Percentiles rank a stretch among this genome's conserved stretches.
Conservation (phyloP, 37 sponge, comb jelly and placozoan species). For the Eunapius fragilis region DNA sequence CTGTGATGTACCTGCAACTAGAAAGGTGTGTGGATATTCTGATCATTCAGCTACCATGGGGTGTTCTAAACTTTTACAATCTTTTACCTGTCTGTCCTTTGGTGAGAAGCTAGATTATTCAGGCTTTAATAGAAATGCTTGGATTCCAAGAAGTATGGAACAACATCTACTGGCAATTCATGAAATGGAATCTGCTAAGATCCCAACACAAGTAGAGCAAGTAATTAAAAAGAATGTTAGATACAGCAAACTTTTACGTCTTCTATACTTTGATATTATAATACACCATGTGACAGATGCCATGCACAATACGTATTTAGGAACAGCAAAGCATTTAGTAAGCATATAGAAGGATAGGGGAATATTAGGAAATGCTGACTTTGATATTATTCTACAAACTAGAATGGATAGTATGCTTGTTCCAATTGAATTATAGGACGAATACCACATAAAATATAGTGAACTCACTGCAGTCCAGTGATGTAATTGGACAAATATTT, state of each 20-base stretch:
- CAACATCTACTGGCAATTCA: background rate
- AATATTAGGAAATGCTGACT: background rate
- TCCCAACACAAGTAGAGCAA: background rate
- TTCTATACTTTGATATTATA: constrained; percentile 42
- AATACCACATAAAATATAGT: constrained; percentile 50
- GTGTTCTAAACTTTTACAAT: constrained; percentile 23
- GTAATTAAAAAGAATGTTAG: constrained; percentile 12
- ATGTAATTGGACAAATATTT: constrained; percentile 44
- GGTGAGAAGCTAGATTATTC: constrained; percentile 37
- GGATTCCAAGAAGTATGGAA: constrained; percentile 4
- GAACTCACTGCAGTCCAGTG: constrained; percentile 74
- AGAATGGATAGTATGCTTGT: constrained; percentile 4
- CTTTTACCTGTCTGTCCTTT: constrained; percentile 30
- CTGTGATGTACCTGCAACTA: constrained; percentile 52
- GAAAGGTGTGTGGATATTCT: constrained; percentile 57
- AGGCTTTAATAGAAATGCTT: constrained; percentile 20
- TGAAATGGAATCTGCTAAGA: background rate
- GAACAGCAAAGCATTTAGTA: constrained; percentile 41
- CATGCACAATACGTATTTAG: constrained; percentile 55
- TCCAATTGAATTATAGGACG: constrained; percentile 33
- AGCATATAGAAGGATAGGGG: background rate
- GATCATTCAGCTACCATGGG: constrained; percentile 30
- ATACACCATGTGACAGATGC: constrained; percentile 33
- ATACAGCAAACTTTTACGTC: constrained; percentile 20
- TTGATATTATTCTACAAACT: constrained; percentile 35